Evolutionary conservation across 2,888 invertebrate species (phyloP), one percentile per base, ranked within the genome.

Genomic region (Sialis lutaria): DNA sequence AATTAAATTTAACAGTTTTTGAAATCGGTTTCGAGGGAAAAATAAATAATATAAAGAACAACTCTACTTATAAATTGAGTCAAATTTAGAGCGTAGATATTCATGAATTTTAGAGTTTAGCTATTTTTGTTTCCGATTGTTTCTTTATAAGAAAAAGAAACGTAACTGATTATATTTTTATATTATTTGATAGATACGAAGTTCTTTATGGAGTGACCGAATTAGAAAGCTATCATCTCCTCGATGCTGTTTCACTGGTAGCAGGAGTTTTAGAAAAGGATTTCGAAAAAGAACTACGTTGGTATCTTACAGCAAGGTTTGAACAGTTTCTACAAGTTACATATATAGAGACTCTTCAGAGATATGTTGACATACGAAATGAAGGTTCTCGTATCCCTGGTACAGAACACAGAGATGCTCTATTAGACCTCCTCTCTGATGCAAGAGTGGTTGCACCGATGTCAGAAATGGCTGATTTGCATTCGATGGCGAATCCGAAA

Each of bases 391-490:
- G 75, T 53, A 65, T 73, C 68, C 64, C 65, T 42, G 65, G 71
- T 44, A 67, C 77, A 59, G 69, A 75, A 35, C 74, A 81, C 59
- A 74, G 89, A 33, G 86, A 91, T 62, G 75, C 81, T 45, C 78
- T 93, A 5, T 71, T 96, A 52, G 87, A 89, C 60, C 78, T 92
- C 49, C 73, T 96, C 50, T 89, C 91, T 46, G 93, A 95, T 65
- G 88, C 89, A 6, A 75, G 87, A 49, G 83, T 87, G 13, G 77
- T 86, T 22, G 85, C 90, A 1, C 93, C 92, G 0, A 67, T 87
- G 53, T 69, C 88, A 51, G 74, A 77, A 64, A 80, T 81, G 50
- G 85, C 81, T 12, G 73, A 80, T 62, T 79, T 82, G 61, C 87
- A 88, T 58, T 77, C 84, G 5, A 74, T 73, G 53, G 73, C 80